Percentiles rank a stretch among this genome's conserved stretches.
Conservation (phyloP, 2,797 vertebrate genomes). For the Peromyscus attwateri region DNA sequence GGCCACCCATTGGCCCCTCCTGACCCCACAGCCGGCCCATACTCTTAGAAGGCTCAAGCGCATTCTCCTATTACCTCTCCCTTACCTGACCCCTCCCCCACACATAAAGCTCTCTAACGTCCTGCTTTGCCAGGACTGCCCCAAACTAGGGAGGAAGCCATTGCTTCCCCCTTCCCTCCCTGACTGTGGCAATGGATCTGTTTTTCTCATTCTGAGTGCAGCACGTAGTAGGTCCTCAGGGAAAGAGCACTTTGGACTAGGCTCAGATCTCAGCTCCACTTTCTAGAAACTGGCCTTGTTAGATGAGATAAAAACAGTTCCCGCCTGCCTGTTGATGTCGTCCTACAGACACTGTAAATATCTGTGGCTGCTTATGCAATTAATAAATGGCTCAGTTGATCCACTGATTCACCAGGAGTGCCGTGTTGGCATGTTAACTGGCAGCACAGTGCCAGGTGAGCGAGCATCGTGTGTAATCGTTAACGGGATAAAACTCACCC, state of each 20-base stretch:
- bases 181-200: background rate
- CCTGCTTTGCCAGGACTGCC: background rate
- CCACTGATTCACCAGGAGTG: background rate
- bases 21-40: background rate
- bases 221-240: background rate
- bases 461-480: background rate
- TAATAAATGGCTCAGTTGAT: background rate
- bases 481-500: background rate
- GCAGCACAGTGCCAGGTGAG: background rate
- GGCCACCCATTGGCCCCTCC: background rate
- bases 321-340: background rate
- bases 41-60: background rate
- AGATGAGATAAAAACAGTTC: background rate
- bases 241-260: background rate
- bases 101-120: background rate
- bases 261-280: constrained; percentile 31
- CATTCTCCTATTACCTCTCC: background rate
- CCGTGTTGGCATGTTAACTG: background rate
- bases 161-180: background rate
- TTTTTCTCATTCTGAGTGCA: background rate
- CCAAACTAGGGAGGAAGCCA: background rate
- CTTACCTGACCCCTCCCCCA: background rate
- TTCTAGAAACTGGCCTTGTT: background rate
- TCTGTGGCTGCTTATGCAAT: background rate
- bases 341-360: background rate